Evolutionary conservation across 2,888 invertebrate genomes (phyloP), one percentile per base, ranked within the genome.

Genomic region (Spisula subtruncata): DNA sequence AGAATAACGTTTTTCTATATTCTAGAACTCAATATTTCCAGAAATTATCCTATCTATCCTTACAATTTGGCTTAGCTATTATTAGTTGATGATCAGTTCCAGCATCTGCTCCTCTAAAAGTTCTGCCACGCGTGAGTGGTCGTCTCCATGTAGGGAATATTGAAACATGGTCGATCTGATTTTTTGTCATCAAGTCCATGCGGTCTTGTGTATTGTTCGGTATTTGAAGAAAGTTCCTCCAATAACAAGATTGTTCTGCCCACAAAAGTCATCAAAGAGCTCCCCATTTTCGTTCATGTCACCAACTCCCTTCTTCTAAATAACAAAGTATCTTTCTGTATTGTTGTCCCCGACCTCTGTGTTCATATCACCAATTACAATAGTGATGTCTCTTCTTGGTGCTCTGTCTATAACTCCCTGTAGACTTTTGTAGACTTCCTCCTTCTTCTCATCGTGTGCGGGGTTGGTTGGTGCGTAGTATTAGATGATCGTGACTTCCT

Each of bases 351-450:
- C 75, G 0, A 75, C 75, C 25, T 75, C 29, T 12, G 75, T 32
- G 29, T 75, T 75, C 56, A 56, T 56, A 20, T 56, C 56, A 6
- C 56, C 56, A 18, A 20, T 56, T 0, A 56, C 20, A 6, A 75
- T 29, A 4, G 18, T 35, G 18, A 75, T 25, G 29, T 75, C 29
- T 29, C 75, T 25, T 5, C 0, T 75, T 16, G 29, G 29, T 10
- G 29, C 75, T 75, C 12, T 25, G 29, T 35, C 75, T 5, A 75
- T 0, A 0, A 75, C 75, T 0, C 75, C 29, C 18, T 75, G 56
- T 0, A 56, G 20, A 0, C 20, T 18, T 0, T 14, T 1, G 20
- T 91, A 94, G 83, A 89, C 93, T 0, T 84, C 82, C 41, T 88
- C 91, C 35, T 84, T 84, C 0, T 0, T 20, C 20, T 41, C 14